phyloP scores from a whole-genome alignment of 2,888 invertebrate species.

The Steinernema carpocapsae region DNA sequence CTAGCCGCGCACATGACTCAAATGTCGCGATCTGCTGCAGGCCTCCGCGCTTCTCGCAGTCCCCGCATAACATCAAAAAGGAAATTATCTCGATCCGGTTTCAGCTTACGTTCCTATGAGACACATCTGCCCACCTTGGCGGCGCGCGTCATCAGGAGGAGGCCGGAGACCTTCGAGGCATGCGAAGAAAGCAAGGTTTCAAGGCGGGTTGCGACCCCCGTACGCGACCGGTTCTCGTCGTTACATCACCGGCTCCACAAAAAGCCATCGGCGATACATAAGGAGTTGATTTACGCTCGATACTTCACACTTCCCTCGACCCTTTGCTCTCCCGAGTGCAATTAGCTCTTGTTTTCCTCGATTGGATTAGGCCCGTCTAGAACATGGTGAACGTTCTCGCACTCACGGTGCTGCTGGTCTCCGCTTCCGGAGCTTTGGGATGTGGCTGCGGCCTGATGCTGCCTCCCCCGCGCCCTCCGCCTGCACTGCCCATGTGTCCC shows the following conservation, averaged over 20 bases:
- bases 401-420: background rate
- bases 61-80: conserved; percentile 29
- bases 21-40: conserved; percentile 20
- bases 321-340: conserved; percentile 10
- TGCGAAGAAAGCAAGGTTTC: conserved; percentile 34
- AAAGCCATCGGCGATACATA: conserved; percentile 32
- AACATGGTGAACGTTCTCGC: conserved; percentile 8
- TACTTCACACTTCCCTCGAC: conserved; percentile 22
- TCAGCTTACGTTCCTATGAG: conserved; percentile 5
- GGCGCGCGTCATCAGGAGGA: background rate
- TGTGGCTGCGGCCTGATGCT: conserved; percentile 28
- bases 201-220: conserved; percentile 34
- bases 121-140: conserved; percentile 5
- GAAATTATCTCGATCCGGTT: conserved; percentile 31
- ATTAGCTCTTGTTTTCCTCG: background rate
- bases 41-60: background rate
- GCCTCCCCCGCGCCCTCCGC: conserved; percentile 34
- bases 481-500: conserved; percentile 30
- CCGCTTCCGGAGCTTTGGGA: conserved; percentile 6
- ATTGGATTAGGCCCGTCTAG: conserved; percentile 7
- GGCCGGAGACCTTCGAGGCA: background rate
- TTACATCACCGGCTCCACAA: conserved; percentile 22
- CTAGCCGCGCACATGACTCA: conserved; percentile 2
- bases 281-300: conserved; percentile 22
- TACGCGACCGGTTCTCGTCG: conserved; percentile 29